These are phyloP conservation scores for Melinaea menophilus DNA, from an alignment of 2,888 invertebrate species.

Conservation along the genomic window DNA sequence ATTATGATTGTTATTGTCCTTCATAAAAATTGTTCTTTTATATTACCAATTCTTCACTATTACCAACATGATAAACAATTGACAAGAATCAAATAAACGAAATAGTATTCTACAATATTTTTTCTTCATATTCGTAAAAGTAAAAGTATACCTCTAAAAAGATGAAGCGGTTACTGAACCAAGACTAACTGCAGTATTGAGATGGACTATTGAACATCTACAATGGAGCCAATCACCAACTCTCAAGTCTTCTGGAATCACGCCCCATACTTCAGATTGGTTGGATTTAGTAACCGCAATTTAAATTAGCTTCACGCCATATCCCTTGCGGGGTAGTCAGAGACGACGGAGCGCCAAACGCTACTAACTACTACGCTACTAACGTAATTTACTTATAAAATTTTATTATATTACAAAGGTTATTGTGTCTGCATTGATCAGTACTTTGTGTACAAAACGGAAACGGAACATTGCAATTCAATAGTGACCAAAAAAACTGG, in stretches of 20 bases:
- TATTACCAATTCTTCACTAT: no score
- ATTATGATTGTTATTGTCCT: no score
- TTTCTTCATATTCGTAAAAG: constrained; percentile 16
- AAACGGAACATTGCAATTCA: constrained; percentile 59
- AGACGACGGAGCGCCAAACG: no score
- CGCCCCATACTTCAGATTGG: constrained; percentile 52
- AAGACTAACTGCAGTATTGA: constrained; percentile 55
- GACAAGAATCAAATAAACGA: no score
- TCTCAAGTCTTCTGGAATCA: constrained; percentile 61
- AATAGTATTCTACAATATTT: constrained; percentile 9
- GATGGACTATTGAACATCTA: constrained; percentile 63
- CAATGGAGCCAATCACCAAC: constrained; percentile 73
- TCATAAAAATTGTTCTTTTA: no score
- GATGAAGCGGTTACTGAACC: constrained; percentile 26
- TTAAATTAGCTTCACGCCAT: no score
- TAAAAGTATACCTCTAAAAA: constrained; percentile 25
- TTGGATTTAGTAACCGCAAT: no score
- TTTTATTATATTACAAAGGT: no score
- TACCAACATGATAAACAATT: no score
- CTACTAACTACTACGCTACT: no score
- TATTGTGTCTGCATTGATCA: constrained; percentile 19
- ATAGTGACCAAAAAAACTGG: constrained; percentile 68
- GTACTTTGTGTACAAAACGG: constrained; percentile 39
- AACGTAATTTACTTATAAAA: no score
- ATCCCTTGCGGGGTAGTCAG: no score